Conservation (phyloP, 2,888 invertebrate species). For the Drosophila melanosoma region DNA sequence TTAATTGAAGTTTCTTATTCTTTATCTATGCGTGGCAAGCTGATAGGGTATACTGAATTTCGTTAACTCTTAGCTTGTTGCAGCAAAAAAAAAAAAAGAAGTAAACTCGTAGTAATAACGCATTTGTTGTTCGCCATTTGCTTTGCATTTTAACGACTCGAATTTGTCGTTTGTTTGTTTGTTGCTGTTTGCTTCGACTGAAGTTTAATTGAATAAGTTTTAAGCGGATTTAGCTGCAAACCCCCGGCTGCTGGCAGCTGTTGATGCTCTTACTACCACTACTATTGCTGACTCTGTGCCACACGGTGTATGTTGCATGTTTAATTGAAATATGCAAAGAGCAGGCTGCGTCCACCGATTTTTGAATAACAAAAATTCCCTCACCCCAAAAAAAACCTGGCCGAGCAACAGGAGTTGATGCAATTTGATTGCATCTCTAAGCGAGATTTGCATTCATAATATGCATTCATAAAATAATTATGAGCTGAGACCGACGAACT, state of each 20-base stretch:
- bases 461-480: constrained; percentile 55
- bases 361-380: constrained; percentile 69
- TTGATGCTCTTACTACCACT: not conserved
- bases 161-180: constrained; percentile 65
- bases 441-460: constrained; percentile 72
- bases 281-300: constrained; percentile 17
- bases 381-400: not conserved
- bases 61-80: not conserved
- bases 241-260: constrained; percentile 30
- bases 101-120: constrained; percentile 33
- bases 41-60: constrained; percentile 32
- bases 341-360: constrained; percentile 46
- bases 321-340: constrained; percentile 71
- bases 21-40: not conserved
- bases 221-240: constrained; percentile 72
- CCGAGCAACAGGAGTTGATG: constrained; percentile 55
- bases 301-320: constrained; percentile 59
- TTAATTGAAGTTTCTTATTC: not conserved
- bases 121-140: constrained; percentile 63
- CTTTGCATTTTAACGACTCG: constrained; percentile 72
- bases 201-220: constrained; percentile 80
- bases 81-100: constrained; percentile 3
- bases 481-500: constrained; percentile 40
- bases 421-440: constrained; percentile 59
- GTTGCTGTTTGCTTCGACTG: constrained; percentile 44